Conservation (phyloP, 2,113 vertebrate species). For the Calidris pugnax region DNA sequence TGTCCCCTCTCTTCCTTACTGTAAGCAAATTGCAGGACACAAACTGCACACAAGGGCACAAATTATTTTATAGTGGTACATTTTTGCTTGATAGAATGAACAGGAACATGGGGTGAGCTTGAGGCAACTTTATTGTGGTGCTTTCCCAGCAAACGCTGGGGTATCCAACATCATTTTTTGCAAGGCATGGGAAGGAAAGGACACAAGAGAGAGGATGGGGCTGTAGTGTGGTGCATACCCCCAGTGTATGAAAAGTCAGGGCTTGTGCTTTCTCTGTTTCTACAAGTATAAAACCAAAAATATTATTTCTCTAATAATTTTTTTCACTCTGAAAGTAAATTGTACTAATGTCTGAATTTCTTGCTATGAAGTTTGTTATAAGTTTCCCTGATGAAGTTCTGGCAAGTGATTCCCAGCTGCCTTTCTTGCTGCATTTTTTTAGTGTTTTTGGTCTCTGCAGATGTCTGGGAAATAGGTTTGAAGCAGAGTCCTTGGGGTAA, state of each 20-base stretch:
- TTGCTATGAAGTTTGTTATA: neutral
- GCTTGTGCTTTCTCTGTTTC: neutral
- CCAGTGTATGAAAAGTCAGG: neutral
- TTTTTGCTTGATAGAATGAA: neutral
- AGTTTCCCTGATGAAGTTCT: neutral
- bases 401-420: neutral
- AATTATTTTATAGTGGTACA: neutral
- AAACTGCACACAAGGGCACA: rapidly evolving
- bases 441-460: neutral
- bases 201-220: neutral
- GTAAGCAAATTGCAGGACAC: neutral
- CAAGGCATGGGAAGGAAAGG: neutral
- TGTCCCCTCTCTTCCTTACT: neutral
- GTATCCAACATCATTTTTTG: neutral
- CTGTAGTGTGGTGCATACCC: neutral
- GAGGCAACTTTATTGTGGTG: neutral
- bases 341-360: neutral
- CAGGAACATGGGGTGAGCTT: neutral
- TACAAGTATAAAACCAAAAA: neutral
- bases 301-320: neutral
- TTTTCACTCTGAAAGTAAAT: neutral
- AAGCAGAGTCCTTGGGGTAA: neutral
- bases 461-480: neutral
- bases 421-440: neutral
- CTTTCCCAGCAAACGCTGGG: neutral